These are phyloP conservation scores for Parnassius orleans DNA, from an alignment of 2,888 invertebrate species.

Conservation along the genomic window DNA sequence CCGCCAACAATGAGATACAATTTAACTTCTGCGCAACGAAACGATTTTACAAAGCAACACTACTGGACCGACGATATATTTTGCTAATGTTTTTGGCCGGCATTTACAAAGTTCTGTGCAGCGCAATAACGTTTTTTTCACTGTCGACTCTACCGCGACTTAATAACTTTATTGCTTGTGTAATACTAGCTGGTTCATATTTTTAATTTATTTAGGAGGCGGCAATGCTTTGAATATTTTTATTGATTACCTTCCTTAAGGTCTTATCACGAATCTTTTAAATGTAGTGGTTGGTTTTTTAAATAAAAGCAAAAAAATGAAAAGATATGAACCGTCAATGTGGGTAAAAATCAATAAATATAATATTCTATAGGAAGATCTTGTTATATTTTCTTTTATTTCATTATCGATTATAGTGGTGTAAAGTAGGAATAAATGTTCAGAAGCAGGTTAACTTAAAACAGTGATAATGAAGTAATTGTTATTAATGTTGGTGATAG, in stretches of 20 bases:
- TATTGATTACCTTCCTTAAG: slow-evolving; percentile 1
- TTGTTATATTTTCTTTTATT: no score
- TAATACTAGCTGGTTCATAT: slow-evolving; percentile 51
- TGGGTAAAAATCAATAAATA: no score
- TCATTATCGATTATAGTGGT: no score
- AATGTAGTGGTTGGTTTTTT: no score
- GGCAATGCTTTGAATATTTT: slow-evolving; percentile 20
- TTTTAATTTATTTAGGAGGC: slow-evolving; percentile 57
- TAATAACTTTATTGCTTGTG: slow-evolving; percentile 69
- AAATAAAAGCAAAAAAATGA: no score
- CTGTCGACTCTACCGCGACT: slow-evolving; percentile 45
- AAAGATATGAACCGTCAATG: no score
- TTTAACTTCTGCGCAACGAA: slow-evolving; percentile 60
- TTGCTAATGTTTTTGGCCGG: slow-evolving; percentile 64
- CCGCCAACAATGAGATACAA: slow-evolving; percentile 71
- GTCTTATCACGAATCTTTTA: no score
- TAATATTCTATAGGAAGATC: no score
- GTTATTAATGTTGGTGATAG: no score
- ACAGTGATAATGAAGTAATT: no score
- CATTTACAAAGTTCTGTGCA: slow-evolving; percentile 55
- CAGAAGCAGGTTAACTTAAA: no score
- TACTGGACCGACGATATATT: slow-evolving; percentile 51
- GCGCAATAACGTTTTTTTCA: slow-evolving; percentile 51
- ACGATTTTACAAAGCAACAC: slow-evolving; percentile 64
- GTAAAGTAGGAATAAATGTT: no score